These are phyloP conservation scores for Polyodon spathula DNA, from an alignment of 2,113 vertebrate species.

Conservation along the genomic window DNA sequence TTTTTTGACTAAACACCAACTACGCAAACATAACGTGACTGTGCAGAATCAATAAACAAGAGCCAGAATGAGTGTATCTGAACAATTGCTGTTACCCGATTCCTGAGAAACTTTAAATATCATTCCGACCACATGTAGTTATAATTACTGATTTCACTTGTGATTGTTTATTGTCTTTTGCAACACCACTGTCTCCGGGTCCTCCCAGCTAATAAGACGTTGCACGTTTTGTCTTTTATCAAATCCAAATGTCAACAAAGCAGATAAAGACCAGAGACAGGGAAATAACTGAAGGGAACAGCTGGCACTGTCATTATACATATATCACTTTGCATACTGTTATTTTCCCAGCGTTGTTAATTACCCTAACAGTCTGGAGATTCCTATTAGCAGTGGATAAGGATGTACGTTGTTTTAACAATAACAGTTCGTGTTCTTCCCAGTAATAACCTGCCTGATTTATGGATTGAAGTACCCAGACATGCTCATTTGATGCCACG, in stretches of 20 bases:
- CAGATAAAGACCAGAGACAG: background rate
- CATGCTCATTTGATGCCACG: too few species aligned
- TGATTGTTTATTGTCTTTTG: background rate
- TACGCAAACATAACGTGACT: background rate
- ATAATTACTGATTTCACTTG: background rate
- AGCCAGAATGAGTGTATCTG: too few species aligned
- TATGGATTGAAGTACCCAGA: too few species aligned
- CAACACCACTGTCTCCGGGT: background rate
- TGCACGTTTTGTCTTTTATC: background rate
- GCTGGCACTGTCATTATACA: background rate
- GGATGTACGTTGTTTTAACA: background rate
- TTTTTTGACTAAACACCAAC: background rate
- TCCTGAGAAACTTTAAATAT: background rate
- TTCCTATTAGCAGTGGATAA: background rate
- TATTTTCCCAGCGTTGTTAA: background rate
- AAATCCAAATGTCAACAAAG: background rate
- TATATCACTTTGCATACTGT: background rate
- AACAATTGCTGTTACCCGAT: background rate
- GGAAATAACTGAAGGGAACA: background rate
- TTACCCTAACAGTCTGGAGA: background rate
- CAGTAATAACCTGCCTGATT: too few species aligned
- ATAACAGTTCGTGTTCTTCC: too few species aligned
- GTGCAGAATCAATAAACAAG: background rate
- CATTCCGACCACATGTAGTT: background rate
- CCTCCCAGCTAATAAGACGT: background rate